Evolutionary conservation across 2,888 invertebrate genomes (phyloP).

Genomic region (Aelia acuminata): DNA sequence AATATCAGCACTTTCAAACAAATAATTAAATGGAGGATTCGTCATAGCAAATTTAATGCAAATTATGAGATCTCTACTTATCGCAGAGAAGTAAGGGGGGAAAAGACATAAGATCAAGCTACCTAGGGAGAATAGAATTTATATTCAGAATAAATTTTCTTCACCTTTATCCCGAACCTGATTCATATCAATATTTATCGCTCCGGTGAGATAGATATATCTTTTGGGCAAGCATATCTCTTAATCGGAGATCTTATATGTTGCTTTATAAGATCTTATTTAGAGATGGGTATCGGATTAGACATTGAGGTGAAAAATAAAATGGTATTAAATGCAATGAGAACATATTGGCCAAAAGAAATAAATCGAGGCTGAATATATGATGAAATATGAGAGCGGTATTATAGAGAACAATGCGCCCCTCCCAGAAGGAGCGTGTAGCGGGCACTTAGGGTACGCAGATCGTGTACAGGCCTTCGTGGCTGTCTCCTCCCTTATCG

Average conservation of each 20-base stretch:
- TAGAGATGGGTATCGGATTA: background rate
- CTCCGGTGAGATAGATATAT: background rate
- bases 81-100: background rate
- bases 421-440: conserved; percentile 13
- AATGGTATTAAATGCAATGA: conserved; percentile 12
- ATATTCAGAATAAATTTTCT: conserved; percentile 1
- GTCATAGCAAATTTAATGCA: too few species aligned
- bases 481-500: conserved; percentile 14
- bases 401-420: background rate
- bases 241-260: background rate
- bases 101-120: background rate
- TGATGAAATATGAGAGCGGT: conserved; percentile 21
- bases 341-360: background rate
- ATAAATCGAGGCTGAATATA: conserved; percentile 16
- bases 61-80: too few species aligned
- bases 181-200: conserved; percentile 8
- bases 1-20: too few species aligned
- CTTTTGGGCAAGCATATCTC: background rate
- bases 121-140: background rate
- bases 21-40: too few species aligned
- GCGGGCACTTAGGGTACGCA: background rate
- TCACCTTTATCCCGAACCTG: background rate
- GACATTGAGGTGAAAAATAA: background rate
- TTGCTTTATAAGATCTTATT: background rate
- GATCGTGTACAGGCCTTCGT: background rate